Base-by-base conservation (phyloP, 1,140 invertebrate species). In the Apis laboriosa region DNA sequence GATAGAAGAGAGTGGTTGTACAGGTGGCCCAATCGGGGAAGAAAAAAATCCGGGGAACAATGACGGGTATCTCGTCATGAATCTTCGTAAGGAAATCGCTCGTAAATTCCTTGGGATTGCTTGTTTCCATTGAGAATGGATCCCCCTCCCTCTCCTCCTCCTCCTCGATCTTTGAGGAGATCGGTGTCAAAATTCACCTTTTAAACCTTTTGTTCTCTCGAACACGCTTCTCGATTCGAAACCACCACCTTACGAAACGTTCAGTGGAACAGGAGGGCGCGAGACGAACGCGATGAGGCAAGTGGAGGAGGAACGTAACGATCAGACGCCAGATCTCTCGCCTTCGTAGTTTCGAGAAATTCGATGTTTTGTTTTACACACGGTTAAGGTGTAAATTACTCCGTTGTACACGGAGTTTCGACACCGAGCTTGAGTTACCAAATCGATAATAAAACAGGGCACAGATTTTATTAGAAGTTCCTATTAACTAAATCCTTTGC, bases 81-180 rank as follows among this genome's bases (percentile, higher is more conserved):
- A 81, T 73, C 79, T 24, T 34, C 11, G 34, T 0, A 17, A n/a
- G 55, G 64, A 71, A 83, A 79, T 61, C 2, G 43, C 28, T 53
- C 17, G 78, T 74, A 80, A 80, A 80, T 53, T 63, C 34, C 34
- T 43, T 19, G 34, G 13, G 43, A 58, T 11, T 34, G 43, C 28
- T 71, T 24, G 55, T 71, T 71, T 56, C 19, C 64, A 51, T 58
- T 28, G 24, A n/a, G 21, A 68, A 13, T 9, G 17, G 21, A 7
- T 24, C 24, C 34, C 34, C 34, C 34, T 43, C 34, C 34, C 34
- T 24, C 24, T 24, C 24, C 24, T 24, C 0, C 7, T 5, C 2
- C 13, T 11, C 8, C 1, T 12, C 0, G 53, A 2, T 12, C 34
- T 3, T 7, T 7, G 58, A 60, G 55, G 55, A 19, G 63, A 19